Base-by-base conservation (phyloP, 2,113 vertebrate species). In the Pachycephala philippinensis region DNA sequence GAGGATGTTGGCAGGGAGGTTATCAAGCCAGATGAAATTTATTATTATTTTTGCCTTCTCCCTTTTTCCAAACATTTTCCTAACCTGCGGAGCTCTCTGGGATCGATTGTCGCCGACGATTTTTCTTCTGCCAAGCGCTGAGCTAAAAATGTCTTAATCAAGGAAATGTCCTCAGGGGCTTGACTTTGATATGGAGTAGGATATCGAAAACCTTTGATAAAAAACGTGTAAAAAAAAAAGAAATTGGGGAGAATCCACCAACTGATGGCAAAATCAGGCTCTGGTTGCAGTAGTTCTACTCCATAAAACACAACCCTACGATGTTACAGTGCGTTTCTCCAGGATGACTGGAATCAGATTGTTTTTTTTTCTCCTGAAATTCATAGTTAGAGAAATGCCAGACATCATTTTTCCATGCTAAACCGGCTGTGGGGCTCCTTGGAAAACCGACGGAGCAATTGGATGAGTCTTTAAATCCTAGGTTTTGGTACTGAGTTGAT, bases 41-140 rank as follows among this genome's bases (percentile, higher is more conserved):
- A 70, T 92, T 95, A 82, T 88, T 66, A 23, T 88, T n/a, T n/a
- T n/a, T 94, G 39, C 71, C 59, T 93, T 93, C 79, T 80, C 54
- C 85, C 75, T 83, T 59, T 70, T 42, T 91, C 84, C 84, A 96
- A 96, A 96, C 84, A 47, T 96, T 97, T 91, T 95, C 40, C 54
- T 94, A 83, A 94, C 91, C 70, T 90, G 91, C 8, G 68, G 70
- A 77, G 79, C 40, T 90, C 83, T 27, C 78, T 37, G 59, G 64
- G 95, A 95, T 95, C 8, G 3, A 96, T 88, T 23, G 39, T 16
- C 22, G 7, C 19, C 1, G 84, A 74, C 0, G 18, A 77, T 70
- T 96, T 80, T 93, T 86, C 75, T 69, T 80, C 84, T 86, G 95
- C 91, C 95, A 97, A 96, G 45, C 4, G 17, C 66, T 75, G 87